These are phyloP conservation scores for Oncopeltus fasciatus DNA, from an alignment of 1,140 invertebrate genomes.

Conservation along the genomic window DNA sequence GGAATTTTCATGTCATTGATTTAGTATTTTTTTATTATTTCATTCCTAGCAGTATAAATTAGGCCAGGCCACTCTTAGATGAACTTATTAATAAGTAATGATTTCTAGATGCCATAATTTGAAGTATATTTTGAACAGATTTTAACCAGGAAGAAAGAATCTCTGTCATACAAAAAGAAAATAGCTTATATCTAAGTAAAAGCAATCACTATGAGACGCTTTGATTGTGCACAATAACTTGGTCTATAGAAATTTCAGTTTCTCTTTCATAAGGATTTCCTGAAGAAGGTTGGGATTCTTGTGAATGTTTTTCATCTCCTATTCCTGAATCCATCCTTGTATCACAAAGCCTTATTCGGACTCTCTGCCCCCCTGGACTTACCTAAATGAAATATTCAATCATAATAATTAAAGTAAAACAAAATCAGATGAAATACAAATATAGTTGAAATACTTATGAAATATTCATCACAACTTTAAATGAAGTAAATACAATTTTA, in stretches of 20 bases:
- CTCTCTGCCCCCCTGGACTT: constrained; percentile 20
- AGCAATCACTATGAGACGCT: constrained; percentile 14
- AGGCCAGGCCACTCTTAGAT: background rate
- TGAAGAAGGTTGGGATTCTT: constrained; percentile 23
- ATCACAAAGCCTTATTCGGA: constrained; percentile 23
- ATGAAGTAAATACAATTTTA: no score
- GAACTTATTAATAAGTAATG: no score
- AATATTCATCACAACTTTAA: no score
- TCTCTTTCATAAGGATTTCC: constrained; percentile 19
- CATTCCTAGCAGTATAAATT: background rate
- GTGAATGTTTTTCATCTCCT: constrained; percentile 24
- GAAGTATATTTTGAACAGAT: background rate
- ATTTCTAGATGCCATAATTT: no score
- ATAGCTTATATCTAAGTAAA: background rate
- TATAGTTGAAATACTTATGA: background rate
- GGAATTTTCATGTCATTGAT: no score
- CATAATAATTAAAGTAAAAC: background rate
- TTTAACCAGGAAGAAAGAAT: background rate
- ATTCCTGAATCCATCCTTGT: constrained; percentile 23
- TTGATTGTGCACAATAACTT: constrained; percentile 16
- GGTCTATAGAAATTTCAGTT: constrained; percentile 5
- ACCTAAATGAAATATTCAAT: constrained; percentile 8
- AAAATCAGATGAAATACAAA: background rate
- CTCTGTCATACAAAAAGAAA: background rate
- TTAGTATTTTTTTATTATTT: background rate